These are phyloP conservation scores for Cybosia mesomella DNA, from an alignment of 2,888 invertebrate genomes.

Conservation along the genomic window DNA sequence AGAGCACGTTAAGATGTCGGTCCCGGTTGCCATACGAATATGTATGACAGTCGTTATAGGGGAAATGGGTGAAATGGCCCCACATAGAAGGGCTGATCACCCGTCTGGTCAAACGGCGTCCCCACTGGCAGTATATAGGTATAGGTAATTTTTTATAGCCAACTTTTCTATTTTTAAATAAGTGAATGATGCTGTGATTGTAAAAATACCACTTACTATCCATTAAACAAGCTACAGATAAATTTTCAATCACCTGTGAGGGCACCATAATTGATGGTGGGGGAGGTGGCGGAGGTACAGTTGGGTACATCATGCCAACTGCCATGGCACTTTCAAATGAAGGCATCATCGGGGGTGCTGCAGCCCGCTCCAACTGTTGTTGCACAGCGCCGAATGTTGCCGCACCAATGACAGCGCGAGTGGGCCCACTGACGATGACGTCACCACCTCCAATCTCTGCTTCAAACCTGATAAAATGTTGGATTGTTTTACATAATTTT, in stretches of 20 bases:
- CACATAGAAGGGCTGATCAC: too few species aligned
- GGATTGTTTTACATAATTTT: not conserved
- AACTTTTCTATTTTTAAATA: too few species aligned
- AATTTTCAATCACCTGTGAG: constrained; percentile 84
- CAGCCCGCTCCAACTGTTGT: constrained; percentile 88
- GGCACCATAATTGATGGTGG: constrained; percentile 90
- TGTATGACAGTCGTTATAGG: too few species aligned
- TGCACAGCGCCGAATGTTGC: constrained; percentile 91
- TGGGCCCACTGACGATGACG: constrained; percentile 81
- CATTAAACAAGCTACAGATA: too few species aligned
- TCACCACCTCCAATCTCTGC: constrained; percentile 93
- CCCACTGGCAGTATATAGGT: too few species aligned
- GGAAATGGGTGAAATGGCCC: too few species aligned
- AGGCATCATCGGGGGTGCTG: constrained; percentile 62
- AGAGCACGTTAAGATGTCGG: too few species aligned
- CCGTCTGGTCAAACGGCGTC: too few species aligned
- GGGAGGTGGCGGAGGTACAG: constrained; percentile 90
- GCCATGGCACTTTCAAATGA: constrained; percentile 77
- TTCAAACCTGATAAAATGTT: constrained; percentile 89
- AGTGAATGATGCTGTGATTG: too few species aligned
- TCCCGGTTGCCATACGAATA: too few species aligned
- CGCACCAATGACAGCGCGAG: constrained; percentile 88
- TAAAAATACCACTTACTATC: too few species aligned
- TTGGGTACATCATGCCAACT: constrained; percentile 84
- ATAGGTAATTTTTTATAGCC: too few species aligned